Base-by-base conservation (phyloP, 1,140 invertebrate species). In the Drosophila ohnishii region DNA sequence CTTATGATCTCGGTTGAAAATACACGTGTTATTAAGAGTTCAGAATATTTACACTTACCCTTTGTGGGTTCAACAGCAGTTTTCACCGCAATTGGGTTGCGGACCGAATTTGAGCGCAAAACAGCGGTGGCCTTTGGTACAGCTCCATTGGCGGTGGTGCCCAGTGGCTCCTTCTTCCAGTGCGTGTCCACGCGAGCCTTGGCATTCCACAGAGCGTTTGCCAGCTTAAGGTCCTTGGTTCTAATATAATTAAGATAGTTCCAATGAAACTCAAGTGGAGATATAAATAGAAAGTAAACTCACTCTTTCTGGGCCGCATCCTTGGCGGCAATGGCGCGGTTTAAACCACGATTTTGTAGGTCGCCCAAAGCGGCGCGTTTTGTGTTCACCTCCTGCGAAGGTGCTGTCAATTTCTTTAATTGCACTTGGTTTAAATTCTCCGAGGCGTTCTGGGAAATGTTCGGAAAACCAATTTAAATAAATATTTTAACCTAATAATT, bases 171-270 rank as follows among this genome's bases (percentile, higher is more conserved):
- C 30, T 91, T 91, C 67, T 91, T 92, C 91, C 91, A 92, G 47
- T 89, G 75, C 2, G 86, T 86, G 45, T 92, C 91, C 57, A 92
- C 91, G 30, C 90, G 88, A 16, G 90, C 75, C 55, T 91, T 91
- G 22, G 81, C 73, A 51, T 67, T 78, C 11, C 81, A 78, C 34
- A 85, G 58, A 13, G 71, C 71, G 58, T 83, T 76, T 37, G 86
- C 66, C 35, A 91, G 40, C 57, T 91, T 91, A 1, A 75, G 48
- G 58, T 90, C 85, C 53, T 90, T 90, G 34, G 86, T 65, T 30
- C 34, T 63, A 34, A 66, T 28, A 14, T n/a, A 37, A 55, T 53
- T 37, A 3, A 25, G 25, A 25, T 3, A 25, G 9, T 25, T 37
- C 1, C 3, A 25, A 22, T 37, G 2, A 37, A 25, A 35, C 13